Base-by-base conservation (phyloP, 2,888 invertebrate species). In the Nymphalis c-album region DNA sequence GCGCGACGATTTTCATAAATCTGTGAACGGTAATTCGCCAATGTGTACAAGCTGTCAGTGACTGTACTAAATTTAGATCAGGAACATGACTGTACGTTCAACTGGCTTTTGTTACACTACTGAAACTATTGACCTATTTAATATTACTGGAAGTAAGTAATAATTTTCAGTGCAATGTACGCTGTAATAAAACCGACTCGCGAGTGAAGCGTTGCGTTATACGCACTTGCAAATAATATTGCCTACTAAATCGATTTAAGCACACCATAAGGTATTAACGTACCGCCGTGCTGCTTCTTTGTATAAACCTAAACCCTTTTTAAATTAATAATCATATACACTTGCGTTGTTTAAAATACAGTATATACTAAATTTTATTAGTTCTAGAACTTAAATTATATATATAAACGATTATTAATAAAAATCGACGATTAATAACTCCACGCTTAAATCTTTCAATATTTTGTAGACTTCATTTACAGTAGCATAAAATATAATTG, bases 71-170 rank as follows among this genome's bases (percentile, higher is more conserved):
- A 86, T 84, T 86, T 90, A 90, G 82, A 78, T 76, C 69, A 79
- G 81, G 79, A 84, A 83, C 83, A 86, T 84, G 80, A 79, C 81
- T 79, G 84, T 80, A 80, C 86, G 83, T 90, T 89, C 84, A 84
- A 86, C 89, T 87, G 80, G 87, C 87, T 90, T 88, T 91, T 91
- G 91, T 91, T 90, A 86, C 89, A 83, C 88, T 79, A 85, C 90
- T 91, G 91, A 90, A 92, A 90, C 91, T 91, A 91, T 91, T 92
- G 91, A 92, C 91, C 91, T 90, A 92, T 90, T 90, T 92, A 84
- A 85, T 85, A 84, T 90, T 88, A 87, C 91, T 91, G 90, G 91
- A 90, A 90, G 87, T 88, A 89, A 88, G 90, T 86, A 85, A 90
- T 91, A 90, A 92, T 88, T 90, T 91, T 91, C 90, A 89, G 88